Evolutionary conservation across 2,888 invertebrate species (phyloP).

Genomic region (Nomada hirtipes): DNA sequence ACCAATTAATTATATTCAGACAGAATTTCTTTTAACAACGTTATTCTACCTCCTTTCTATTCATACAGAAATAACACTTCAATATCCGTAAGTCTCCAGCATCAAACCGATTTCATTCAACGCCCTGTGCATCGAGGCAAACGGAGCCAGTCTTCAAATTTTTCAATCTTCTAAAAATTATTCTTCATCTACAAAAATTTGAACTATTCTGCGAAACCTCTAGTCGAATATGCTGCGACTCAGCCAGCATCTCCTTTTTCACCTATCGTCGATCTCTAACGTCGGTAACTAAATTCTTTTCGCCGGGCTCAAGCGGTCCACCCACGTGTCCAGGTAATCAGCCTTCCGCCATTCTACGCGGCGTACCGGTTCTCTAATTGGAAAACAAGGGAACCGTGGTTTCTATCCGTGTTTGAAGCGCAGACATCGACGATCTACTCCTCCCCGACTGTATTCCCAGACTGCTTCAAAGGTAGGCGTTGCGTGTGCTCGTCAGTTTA

Average conservation of each 20-base stretch:
- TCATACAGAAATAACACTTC: no score
- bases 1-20: no score
- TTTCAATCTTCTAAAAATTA: no score
- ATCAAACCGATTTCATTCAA: no score
- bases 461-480: conserved; percentile 46
- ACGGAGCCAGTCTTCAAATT: no score
- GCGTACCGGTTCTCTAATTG: conserved; percentile 33
- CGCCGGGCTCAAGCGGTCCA: neutral
- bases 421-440: conserved; percentile 36
- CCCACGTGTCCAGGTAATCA: conserved; percentile 15
- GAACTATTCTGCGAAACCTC: no score
- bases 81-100: no score
- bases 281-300: neutral
- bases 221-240: no score
- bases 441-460: conserved; percentile 4
- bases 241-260: neutral
- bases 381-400: conserved; percentile 35
- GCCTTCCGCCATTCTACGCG: conserved; percentile 14
- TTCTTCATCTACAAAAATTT: no score
- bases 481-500: conserved; percentile 39
- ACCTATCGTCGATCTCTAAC: neutral
- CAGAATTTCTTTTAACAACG: no score
- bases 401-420: conserved; percentile 24
- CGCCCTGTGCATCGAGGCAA: no score
- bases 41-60: no score